Evolutionary conservation across 2,113 vertebrate species (phyloP).

Genomic region (Andinoacara biseriatus): DNA sequence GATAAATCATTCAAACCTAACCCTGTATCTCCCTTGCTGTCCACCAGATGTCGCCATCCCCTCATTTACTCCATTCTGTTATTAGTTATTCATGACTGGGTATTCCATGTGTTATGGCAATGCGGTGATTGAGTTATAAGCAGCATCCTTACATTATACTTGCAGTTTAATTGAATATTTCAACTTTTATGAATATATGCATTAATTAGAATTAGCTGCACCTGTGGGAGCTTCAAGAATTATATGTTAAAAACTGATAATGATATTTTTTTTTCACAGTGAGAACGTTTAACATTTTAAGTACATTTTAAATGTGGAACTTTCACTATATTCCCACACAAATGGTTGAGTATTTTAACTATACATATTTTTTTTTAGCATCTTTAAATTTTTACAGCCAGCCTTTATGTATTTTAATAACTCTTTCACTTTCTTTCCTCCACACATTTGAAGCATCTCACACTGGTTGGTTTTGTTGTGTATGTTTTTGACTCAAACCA

Average conservation of each 20-base stretch:
- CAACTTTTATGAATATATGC: neutral
- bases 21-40: neutral
- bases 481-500: too few species aligned
- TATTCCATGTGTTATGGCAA: neutral
- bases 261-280: neutral
- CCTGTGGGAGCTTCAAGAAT: neutral
- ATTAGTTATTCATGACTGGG: neutral
- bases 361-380: neutral
- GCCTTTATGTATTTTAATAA: neutral
- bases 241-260: rapidly evolving
- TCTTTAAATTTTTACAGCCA: neutral
- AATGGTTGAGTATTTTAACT: neutral
- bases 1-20: neutral
- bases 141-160: neutral
- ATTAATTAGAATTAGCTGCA: neutral
- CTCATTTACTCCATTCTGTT: neutral
- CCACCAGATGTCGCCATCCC: conserved; percentile 23
- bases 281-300: neutral
- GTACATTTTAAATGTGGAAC: neutral
- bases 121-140: neutral
- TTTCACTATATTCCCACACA: rapidly evolving
- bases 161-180: neutral
- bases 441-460: neutral
- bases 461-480: neutral
- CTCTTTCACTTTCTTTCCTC: neutral